These are phyloP conservation scores for Ammodytes marinus DNA, from an alignment of 2,113 vertebrate genomes.

Conservation along the genomic window DNA sequence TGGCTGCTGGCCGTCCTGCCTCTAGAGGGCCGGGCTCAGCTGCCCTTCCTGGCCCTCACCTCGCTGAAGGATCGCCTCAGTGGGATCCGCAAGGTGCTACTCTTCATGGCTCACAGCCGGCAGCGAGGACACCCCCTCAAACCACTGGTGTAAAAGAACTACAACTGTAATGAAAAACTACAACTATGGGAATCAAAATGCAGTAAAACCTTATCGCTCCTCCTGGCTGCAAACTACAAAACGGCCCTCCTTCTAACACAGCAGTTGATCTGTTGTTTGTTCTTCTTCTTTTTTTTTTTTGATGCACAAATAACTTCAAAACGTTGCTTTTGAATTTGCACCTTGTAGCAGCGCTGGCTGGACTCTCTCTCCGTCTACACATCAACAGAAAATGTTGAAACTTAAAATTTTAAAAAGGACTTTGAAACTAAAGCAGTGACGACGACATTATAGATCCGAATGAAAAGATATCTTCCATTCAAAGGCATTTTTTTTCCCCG, in stretches of 20 bases:
- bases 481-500: neutral
- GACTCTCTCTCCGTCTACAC: constrained; percentile 5
- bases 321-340: neutral
- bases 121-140: constrained; percentile 79
- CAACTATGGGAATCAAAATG: neutral
- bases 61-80: constrained; percentile 91
- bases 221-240: neutral
- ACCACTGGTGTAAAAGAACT: no score
- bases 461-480: constrained; percentile 7
- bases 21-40: constrained; percentile 90
- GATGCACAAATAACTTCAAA: constrained; percentile 52
- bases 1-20: constrained; percentile 93
- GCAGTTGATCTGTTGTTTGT: constrained; percentile 51
- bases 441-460: neutral
- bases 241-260: constrained; percentile 11
- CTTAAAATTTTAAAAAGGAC: no score
- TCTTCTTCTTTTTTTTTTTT: constrained; percentile 12
- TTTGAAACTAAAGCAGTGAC: neutral
- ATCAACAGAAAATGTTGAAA: neutral
- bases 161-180: no score
- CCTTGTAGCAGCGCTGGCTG: neutral
- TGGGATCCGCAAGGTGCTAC: constrained; percentile 89
- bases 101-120: constrained; percentile 90
- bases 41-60: constrained; percentile 91
- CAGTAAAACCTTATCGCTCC: neutral